These are phyloP conservation scores for Heterotilapia buettikoferi DNA, from an alignment of 2,113 vertebrate genomes.

Conservation along the genomic window DNA sequence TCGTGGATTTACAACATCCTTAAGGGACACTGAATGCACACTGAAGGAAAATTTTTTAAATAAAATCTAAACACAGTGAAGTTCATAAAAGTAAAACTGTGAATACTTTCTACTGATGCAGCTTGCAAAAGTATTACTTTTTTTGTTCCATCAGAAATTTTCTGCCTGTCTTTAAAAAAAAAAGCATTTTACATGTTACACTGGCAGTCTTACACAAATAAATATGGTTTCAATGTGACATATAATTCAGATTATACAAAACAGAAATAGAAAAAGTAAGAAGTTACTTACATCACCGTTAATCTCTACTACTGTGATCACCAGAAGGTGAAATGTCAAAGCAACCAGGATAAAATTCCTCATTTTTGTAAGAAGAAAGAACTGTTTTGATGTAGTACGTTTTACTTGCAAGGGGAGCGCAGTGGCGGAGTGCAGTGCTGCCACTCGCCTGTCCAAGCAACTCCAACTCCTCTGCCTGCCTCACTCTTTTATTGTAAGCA, in stretches of 20 bases:
- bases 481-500: no score
- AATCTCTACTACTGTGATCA: fast-evolving
- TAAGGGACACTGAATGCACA: background rate
- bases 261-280: background rate
- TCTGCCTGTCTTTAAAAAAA: fast-evolving
- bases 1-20: fast-evolving
- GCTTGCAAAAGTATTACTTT: background rate
- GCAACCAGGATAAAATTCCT: background rate
- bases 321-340: background rate
- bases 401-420: no score
- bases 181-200: background rate
- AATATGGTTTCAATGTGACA: fast-evolving
- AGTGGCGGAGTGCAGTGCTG: no score
- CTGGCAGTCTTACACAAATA: fast-evolving
- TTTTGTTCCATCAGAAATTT: fast-evolving
- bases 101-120: background rate
- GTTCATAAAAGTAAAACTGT: fast-evolving
- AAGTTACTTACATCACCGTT: background rate
- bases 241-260: fast-evolving
- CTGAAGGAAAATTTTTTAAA: fast-evolving
- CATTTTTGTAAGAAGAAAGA: background rate
- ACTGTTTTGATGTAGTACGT: background rate
- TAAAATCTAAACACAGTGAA: fast-evolving
- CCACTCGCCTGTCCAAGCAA: no score
- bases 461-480: no score